Conservation (phyloP, 2,888 invertebrate species). For the Cancer borealis region DNA sequence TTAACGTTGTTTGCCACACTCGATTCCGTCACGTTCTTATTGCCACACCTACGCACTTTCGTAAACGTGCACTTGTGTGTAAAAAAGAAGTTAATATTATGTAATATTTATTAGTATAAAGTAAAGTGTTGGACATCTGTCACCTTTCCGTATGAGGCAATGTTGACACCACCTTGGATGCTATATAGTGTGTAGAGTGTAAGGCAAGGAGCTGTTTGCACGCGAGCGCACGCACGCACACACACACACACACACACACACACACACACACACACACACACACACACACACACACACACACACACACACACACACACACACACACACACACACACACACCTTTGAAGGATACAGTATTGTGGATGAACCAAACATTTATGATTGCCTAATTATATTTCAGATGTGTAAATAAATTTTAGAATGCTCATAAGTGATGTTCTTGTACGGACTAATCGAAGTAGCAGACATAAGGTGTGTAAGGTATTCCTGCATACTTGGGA, state of each 20-base stretch:
- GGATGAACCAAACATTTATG: background rate
- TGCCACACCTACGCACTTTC: background rate
- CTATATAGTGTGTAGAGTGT: background rate
- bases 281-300: background rate
- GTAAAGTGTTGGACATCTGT: background rate
- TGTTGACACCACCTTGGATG: background rate
- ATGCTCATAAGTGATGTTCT: too few species aligned
- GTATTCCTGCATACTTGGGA: background rate
- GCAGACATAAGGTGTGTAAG: background rate
- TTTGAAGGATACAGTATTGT: background rate
- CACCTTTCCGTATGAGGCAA: background rate
- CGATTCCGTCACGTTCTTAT: background rate
- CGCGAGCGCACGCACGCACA: background rate
- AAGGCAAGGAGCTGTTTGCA: background rate
- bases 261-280: background rate
- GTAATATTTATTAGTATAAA: background rate
- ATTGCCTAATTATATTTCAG: too few species aligned
- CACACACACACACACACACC: background rate
- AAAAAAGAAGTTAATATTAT: background rate
- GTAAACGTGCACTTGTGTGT: background rate
- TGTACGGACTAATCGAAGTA: background rate
- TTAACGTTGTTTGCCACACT: background rate
- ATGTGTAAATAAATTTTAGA: background rate
- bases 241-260: conserved; percentile 4
- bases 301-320: background rate